A percentile compares a stretch with the other conserved stretches of the same genome.
phyloP scores from a whole-genome alignment of 2,113 vertebrate species.

The Rallus limicola region DNA sequence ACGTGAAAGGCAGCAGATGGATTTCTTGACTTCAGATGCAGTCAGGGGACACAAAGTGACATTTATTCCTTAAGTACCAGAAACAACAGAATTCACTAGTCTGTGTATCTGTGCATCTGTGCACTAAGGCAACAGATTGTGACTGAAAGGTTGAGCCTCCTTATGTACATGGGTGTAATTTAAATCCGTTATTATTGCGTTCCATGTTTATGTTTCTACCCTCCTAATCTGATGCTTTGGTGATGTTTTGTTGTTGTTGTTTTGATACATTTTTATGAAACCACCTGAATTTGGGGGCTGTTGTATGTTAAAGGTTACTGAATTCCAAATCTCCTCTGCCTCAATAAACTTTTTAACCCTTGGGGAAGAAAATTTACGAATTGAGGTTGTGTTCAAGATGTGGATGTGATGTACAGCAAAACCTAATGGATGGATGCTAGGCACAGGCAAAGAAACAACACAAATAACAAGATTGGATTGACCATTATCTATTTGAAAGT shows the following conservation, averaged over 20 bases:
- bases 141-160: conserved; percentile 5
- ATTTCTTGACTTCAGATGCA: conserved; percentile 51
- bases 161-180: neutral
- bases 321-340: neutral
- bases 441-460: neutral
- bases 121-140: neutral
- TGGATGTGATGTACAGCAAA: neutral
- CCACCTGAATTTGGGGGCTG: neutral
- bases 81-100: conserved; percentile 5
- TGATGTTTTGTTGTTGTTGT: neutral
- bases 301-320: neutral
- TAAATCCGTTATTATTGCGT: neutral
- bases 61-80: conserved; percentile 48
- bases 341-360: neutral
- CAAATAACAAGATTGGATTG: neutral
- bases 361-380: neutral
- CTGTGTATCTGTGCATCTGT: neutral
- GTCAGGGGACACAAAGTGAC: conserved; percentile 46
- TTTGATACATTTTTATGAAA: neutral
- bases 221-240: neutral
- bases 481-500: neutral
- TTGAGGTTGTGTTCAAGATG: neutral
- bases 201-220: neutral
- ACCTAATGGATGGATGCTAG: neutral
- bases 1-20: conserved; percentile 38